Percentiles rank a stretch among this genome's conserved stretches.
phyloP scores from a whole-genome alignment of 2,888 invertebrate species.

The Drosophila leonis region DNA sequence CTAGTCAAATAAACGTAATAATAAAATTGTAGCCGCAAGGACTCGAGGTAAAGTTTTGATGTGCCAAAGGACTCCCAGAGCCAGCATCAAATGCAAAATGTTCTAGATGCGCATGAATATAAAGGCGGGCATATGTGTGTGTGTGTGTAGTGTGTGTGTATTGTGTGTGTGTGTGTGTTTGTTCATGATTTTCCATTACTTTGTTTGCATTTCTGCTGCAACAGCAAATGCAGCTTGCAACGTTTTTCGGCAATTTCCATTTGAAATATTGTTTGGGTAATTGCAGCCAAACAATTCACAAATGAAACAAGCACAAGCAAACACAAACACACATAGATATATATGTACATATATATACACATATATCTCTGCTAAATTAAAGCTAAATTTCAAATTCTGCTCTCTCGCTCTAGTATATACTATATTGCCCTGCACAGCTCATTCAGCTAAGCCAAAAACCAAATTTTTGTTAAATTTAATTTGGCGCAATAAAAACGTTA shows the following conservation, averaged over 20 bases:
- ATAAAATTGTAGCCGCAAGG: conserved; percentile 78
- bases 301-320: conserved; percentile 1
- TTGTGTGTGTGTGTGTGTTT: background rate
- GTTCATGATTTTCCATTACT: conserved; percentile 10
- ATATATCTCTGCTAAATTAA: background rate
- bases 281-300: conserved; percentile 37
- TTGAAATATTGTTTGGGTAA: conserved; percentile 53
- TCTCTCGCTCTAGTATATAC: background rate
- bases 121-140: background rate
- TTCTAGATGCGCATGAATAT: conserved; percentile 12
- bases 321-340: background rate
- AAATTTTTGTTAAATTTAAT: background rate
- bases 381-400: background rate
- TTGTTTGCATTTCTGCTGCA: conserved; percentile 18
- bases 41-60: conserved; percentile 48
- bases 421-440: background rate
- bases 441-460: background rate
- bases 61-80: conserved; percentile 31
- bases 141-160: background rate
- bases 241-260: conserved; percentile 33
- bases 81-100: conserved; percentile 30
- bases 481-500: background rate
- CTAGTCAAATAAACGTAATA: conserved; percentile 81
- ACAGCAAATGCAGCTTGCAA: conserved; percentile 13
- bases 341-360: background rate